A percentile compares a stretch with the other conserved stretches of the same genome.
Conservation (phyloP, 2,888 invertebrate species). For the Herminia tarsipennalis region DNA sequence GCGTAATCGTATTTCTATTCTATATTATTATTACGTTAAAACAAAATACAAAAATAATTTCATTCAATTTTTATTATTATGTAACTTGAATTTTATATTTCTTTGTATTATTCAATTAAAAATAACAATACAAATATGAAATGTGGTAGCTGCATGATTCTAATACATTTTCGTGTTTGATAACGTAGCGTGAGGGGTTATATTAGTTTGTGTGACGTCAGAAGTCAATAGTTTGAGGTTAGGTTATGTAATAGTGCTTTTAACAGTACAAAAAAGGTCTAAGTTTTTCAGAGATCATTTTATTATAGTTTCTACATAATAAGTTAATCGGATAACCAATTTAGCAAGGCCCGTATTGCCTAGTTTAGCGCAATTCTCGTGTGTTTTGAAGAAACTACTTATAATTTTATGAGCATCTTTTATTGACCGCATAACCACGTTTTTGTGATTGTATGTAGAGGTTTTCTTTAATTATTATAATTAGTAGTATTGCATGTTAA, state of each 20-base stretch:
- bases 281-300: slow-evolving; percentile 34
- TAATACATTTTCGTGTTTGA: slow-evolving; percentile 37
- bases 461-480: slow-evolving; percentile 2
- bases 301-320: slow-evolving; percentile 14
- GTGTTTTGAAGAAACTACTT: slow-evolving; percentile 7
- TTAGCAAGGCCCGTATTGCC: slow-evolving; percentile 6
- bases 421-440: slow-evolving; percentile 5
- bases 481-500: background rate
- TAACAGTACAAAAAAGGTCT: slow-evolving; percentile 38
- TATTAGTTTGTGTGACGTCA: slow-evolving; percentile 55
- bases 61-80: slow-evolving; percentile 13
- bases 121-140: slow-evolving; percentile 16
- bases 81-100: slow-evolving; percentile 18
- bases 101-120: slow-evolving; percentile 12
- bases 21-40: slow-evolving; percentile 9
- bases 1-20: slow-evolving; percentile 20
- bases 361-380: slow-evolving; percentile 14
- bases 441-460: slow-evolving; percentile 3
- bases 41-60: slow-evolving; percentile 7
- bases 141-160: slow-evolving; percentile 34
- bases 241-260: slow-evolving; percentile 76
- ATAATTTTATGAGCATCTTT: slow-evolving; percentile 5
- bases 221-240: slow-evolving; percentile 61
- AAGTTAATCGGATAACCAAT: slow-evolving; percentile 15
- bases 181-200: slow-evolving; percentile 25